Base-by-base conservation (phyloP, 2,888 invertebrate genomes). In the Synergus laeviventris region DNA sequence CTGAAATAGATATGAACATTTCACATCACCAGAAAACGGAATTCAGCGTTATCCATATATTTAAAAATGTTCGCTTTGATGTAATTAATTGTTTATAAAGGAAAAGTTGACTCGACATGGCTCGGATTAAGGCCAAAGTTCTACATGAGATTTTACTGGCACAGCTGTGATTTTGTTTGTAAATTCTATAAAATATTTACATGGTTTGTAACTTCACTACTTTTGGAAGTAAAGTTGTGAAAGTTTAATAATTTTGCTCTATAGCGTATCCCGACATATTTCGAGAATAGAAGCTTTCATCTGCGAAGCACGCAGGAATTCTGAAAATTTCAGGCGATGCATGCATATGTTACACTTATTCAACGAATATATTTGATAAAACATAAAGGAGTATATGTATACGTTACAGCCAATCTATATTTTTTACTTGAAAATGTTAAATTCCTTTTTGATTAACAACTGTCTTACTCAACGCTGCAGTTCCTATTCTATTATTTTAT, bases 131-230 rank as follows among this genome's bases (percentile, higher is more conserved):
- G n/a, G n/a, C n/a, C n/a, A n/a, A n/a, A n/a, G n/a, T n/a, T n/a
- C n/a, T n/a, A n/a, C n/a, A n/a, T n/a, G n/a, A n/a, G n/a, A n/a
- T n/a, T n/a, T n/a, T n/a, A 49, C 7, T n/a, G 49, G 1, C n/a
- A 7, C 49, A 49, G 49, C n/a, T n/a, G 49, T n/a, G 49, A 49
- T 49, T 49, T 49, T n/a, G n/a, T 49, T 49, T 8, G 7, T n/a
- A n/a, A n/a, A 2, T n/a, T n/a, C 7, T n/a, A 49, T 49, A n/a
- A 49, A 49, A 49, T 49, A 49, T 49, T 16, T n/a, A 7, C n/a
- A 49, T 49, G 49, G 49, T n/a, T 49, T n/a, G n/a, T n/a, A 49
- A 49, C 49, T 49, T n/a, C 49, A 49, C 8, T 49, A 49, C 49
- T 49, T 49, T 49, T 49, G n/a, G 8, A 49, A n/a, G 49, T 49